phyloP scores from a whole-genome alignment of 2,797 vertebrate species.

The Dryobates pubescens region DNA sequence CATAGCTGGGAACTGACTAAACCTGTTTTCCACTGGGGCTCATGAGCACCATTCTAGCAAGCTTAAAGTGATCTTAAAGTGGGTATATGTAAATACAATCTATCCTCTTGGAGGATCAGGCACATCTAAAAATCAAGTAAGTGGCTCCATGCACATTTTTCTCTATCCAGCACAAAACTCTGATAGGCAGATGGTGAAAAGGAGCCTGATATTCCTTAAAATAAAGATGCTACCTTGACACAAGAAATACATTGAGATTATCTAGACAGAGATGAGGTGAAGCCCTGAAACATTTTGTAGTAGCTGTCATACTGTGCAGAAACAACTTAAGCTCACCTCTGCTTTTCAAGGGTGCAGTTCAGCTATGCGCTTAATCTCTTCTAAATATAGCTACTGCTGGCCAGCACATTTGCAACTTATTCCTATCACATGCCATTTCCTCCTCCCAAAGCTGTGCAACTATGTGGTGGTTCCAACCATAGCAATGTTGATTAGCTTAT shows the following conservation, averaged over 20 bases:
- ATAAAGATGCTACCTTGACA: not conserved
- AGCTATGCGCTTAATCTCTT: not conserved
- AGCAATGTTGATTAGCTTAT: not conserved
- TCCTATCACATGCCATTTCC: not conserved
- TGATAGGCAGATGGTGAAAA: not conserved
- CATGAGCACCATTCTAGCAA: not conserved
- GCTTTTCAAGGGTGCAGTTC: not conserved
- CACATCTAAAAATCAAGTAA: not conserved
- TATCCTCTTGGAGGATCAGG: not conserved
- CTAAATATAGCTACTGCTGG: not conserved
- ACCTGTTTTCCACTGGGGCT: not conserved
- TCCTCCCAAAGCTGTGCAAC: not conserved
- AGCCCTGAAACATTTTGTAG: not conserved
- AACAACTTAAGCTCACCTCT: not conserved
- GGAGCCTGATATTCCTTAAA: not conserved
- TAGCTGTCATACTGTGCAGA: not conserved
- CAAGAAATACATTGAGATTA: not conserved
- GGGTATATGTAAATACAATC: not conserved
- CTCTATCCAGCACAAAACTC: not conserved
- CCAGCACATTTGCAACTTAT: not conserved
- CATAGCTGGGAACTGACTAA: not conserved
- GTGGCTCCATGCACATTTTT: not conserved
- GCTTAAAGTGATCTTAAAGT: not conserved
- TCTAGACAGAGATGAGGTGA: not conserved
- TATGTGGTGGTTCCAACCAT: not conserved